Conservation (phyloP, 2,888 invertebrate species). For the Cryptosula pallasiana region DNA sequence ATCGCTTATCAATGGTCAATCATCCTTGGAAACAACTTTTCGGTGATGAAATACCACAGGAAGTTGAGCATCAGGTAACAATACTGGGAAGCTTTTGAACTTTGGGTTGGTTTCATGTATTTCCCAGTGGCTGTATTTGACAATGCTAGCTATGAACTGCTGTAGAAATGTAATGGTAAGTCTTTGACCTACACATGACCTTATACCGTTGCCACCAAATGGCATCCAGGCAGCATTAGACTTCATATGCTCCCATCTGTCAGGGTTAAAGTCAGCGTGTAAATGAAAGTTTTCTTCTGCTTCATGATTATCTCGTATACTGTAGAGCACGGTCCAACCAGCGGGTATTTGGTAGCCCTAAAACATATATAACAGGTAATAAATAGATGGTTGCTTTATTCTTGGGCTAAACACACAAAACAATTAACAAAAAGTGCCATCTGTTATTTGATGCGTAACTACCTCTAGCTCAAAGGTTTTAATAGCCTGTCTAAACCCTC, state of each 20-base stretch:
- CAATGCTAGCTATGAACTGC: not conserved
- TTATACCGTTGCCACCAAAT: conserved; percentile 40
- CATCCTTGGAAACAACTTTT: too few species aligned
- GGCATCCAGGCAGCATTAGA: conserved; percentile 34
- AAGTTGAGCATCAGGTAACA: conserved; percentile 4
- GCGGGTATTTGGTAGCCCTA: conserved; percentile 46
- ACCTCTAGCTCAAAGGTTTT: conserved; percentile 44
- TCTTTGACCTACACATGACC: conserved; percentile 39
- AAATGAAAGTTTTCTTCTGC: conserved; percentile 32
- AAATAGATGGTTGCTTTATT: too few species aligned
- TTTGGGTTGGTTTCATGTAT: conserved; percentile 9
- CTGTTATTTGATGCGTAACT: too few species aligned
- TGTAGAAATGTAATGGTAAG: not conserved
- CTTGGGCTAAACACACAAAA: too few species aligned
- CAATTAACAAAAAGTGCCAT: too few species aligned
- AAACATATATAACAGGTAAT: too few species aligned
- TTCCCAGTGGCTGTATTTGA: conserved; percentile 15
- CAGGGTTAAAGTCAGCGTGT: conserved; percentile 38
- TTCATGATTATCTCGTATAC: conserved; percentile 45
- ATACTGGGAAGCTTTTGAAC: not conserved
- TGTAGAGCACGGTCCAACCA: conserved; percentile 42
- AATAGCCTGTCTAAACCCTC: conserved; percentile 39
- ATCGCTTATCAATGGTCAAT: too few species aligned
- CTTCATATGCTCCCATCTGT: conserved; percentile 35
- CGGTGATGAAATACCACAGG: conserved; percentile 13